Percentiles rank a stretch among this genome's conserved stretches.
Conservation (phyloP, 2,797 vertebrate genomes). For the Chanos chanos region DNA sequence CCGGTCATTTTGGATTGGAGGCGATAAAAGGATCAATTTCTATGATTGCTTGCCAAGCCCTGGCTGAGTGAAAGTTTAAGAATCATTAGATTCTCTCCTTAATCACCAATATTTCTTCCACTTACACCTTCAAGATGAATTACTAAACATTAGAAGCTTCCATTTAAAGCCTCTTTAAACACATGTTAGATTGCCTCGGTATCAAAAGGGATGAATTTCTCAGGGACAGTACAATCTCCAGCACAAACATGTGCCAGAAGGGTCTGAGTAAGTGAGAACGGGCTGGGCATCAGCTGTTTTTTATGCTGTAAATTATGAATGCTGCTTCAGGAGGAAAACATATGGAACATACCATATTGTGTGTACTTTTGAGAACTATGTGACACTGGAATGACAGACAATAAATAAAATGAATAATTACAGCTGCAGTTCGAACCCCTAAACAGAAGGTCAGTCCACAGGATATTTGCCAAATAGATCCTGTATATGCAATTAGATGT, state of each 20-base stretch:
- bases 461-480: too few species aligned
- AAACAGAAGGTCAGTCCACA: too few species aligned
- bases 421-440: too few species aligned
- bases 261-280: too few species aligned
- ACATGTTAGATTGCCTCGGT: constrained; percentile 17
- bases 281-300: too few species aligned
- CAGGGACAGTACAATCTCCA: background rate
- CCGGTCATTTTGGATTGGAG: constrained; percentile 6
- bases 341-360: too few species aligned
- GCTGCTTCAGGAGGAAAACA: too few species aligned
- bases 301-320: too few species aligned
- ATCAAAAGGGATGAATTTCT: constrained; percentile 1
- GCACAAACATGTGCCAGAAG: background rate
- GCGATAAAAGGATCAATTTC: constrained; percentile 19
- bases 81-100: constrained; percentile 31
- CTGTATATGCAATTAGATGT: too few species aligned
- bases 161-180: constrained; percentile 14
- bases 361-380: too few species aligned
- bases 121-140: constrained; percentile 22
- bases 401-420: too few species aligned
- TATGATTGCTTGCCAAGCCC: constrained; percentile 11
- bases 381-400: too few species aligned
- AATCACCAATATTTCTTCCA: constrained; percentile 28
- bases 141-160: constrained; percentile 12
- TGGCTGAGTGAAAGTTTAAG: constrained; percentile 27